Evolutionary conservation across 2,888 invertebrate genomes (phyloP), one percentile per base, ranked within the genome.

Genomic region (Eretmocerus hayati): DNA sequence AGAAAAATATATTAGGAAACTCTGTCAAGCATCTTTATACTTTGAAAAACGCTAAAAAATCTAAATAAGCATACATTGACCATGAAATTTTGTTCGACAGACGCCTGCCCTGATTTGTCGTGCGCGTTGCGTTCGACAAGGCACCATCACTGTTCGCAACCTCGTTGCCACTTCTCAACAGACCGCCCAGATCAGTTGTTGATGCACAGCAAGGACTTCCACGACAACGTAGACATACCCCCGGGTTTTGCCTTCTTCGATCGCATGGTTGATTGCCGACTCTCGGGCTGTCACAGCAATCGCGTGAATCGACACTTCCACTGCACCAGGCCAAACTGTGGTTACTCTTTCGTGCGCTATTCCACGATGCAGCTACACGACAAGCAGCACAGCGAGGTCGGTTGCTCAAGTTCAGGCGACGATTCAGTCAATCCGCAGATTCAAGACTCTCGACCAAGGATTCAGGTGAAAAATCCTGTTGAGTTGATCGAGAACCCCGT

Each of bases 171-270:
- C 64, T 90, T 87, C 62, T 83, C 87, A 9, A 86, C 88, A 1
- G 87, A 90, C 65, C 79, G 84, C 40, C 83, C 87, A 49, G 83
- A 85, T 53, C 81, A 85, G 31, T 79, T 92, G 59, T 80, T 87
- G 51, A 81, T 85, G 59, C 93, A 93, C 65, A 83, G 88, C 70
- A 82, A 87, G 62, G 90, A 91, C 68, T 88, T 87, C 61, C 92
- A 93, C 69, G 85, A 85, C 55, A 82, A 87, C 58, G 80, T 84
- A 36, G 87, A 86, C 58, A 85, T 92, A 45, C 73, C 88, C 31
- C 87, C 90, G 41, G 89, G 90, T 1, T 93, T 90, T 64, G 86
- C 89, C 53, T 89, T 88, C 69, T 92, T 86, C 68, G 87, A 87
- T 64, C 77, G 75, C 42, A 81, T 80, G 63, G 79, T 84, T 16